phyloP scores from a whole-genome alignment of 30 jellyfish, hydroid and myxozoan species.

The Turritopsis rubra region DNA sequence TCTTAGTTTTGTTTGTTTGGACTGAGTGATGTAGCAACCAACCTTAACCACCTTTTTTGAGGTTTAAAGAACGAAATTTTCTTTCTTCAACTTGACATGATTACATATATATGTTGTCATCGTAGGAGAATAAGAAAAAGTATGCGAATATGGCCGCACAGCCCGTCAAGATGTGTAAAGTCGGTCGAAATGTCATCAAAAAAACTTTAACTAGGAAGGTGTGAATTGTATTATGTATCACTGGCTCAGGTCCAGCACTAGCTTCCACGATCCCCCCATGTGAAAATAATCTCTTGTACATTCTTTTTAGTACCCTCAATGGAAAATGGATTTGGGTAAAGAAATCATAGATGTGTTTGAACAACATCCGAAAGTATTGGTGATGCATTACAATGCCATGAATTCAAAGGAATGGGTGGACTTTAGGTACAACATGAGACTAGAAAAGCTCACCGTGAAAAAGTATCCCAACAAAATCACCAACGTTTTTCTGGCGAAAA shows the following conservation, averaged over 20 bases:
- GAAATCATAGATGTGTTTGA: slow-evolving; percentile 38
- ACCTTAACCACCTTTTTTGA: too few relatives aligned
- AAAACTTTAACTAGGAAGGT: slow-evolving; percentile 23
- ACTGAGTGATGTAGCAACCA: too few relatives aligned
- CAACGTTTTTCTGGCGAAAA: slow-evolving; percentile 26
- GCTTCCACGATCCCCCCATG: too few relatives aligned
- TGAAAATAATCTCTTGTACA: not conserved
- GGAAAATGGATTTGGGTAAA: slow-evolving; percentile 23
- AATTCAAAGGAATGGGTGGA: slow-evolving; percentile 53
- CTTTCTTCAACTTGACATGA: too few relatives aligned
- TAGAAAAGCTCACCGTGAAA: slow-evolving; percentile 29
- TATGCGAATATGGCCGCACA: slow-evolving; percentile 23
- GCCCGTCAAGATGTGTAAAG: slow-evolving; percentile 14
- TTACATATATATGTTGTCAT: too few relatives aligned
- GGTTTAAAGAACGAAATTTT: too few relatives aligned
- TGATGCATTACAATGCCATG: slow-evolving; percentile 49
- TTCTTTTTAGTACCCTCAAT: slow-evolving; percentile 27
- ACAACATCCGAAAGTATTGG: slow-evolving; percentile 33
- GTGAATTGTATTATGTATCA: not conserved
- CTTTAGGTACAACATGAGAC: slow-evolving; percentile 44
- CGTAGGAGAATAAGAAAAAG: not conserved
- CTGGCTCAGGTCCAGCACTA: not conserved
- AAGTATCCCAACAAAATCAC: slow-evolving; percentile 53
- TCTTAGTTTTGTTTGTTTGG: too few relatives aligned
- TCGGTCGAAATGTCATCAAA: slow-evolving; percentile 25